Evolutionary conservation across 2,888 invertebrate genomes (phyloP).

Genomic region (Pimpla rufipes): DNA sequence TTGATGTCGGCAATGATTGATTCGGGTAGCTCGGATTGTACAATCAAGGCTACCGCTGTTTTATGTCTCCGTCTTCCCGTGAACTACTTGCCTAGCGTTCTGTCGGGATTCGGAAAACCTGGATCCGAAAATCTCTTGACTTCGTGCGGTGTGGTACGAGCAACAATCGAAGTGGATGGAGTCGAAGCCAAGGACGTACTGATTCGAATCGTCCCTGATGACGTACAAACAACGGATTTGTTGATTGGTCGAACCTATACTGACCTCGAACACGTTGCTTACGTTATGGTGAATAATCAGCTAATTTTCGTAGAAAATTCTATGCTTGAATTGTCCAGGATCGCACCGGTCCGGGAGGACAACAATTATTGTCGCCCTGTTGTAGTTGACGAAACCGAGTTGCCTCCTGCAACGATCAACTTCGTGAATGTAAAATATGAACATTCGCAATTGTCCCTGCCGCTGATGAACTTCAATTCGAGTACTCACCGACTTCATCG

Average conservation of each 20-base stretch:
- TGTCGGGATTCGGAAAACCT: slow-evolving; percentile 58
- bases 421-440: slow-evolving; percentile 35
- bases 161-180: no score
- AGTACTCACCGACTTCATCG: not conserved
- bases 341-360: not conserved
- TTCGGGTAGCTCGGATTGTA: slow-evolving; percentile 65
- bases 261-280: slow-evolving; percentile 44
- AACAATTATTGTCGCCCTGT: not conserved
- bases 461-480: not conserved
- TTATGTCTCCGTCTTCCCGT: slow-evolving; percentile 41
- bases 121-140: not conserved
- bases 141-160: no score
- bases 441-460: not conserved
- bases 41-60: slow-evolving; percentile 63
- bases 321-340: no score
- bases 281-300: slow-evolving; percentile 59
- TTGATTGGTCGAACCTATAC: slow-evolving; percentile 71
- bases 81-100: slow-evolving; percentile 5
- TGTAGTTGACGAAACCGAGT: not conserved
- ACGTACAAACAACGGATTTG: no score
- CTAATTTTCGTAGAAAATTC: not conserved
- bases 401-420: slow-evolving; percentile 51
- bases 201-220: no score
- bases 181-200: no score
- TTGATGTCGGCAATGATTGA: slow-evolving; percentile 48